Evolutionary conservation across 2,888 invertebrate genomes (phyloP).

Genomic region (Pasiphila rectangulata): DNA sequence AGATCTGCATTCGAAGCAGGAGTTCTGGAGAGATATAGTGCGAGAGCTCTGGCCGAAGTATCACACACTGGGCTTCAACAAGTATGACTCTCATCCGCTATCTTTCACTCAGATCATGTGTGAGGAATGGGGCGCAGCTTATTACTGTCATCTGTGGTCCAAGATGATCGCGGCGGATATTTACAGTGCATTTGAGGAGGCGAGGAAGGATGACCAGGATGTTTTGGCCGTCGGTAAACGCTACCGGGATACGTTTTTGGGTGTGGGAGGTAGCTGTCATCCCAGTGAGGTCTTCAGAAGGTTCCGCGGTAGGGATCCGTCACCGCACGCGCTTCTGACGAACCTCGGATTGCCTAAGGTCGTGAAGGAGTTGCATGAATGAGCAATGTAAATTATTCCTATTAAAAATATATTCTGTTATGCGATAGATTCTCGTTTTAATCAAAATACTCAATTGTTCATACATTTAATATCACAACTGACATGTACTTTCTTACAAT

Average conservation of each 20-base stretch:
- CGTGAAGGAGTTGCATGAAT: conserved; percentile 58
- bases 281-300: conserved; percentile 92
- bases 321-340: conserved; percentile 88
- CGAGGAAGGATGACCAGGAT: conserved; percentile 73
- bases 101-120: conserved; percentile 91
- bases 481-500: too few species aligned
- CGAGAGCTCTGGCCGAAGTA: conserved; percentile 90
- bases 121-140: conserved; percentile 91
- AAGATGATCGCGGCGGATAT: conserved; percentile 94
- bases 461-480: conserved; percentile 12
- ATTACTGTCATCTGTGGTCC: conserved; percentile 93
- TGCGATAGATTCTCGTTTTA: conserved; percentile 23
- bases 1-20: conserved; percentile 86
- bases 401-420: conserved; percentile 47
- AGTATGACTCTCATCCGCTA: conserved; percentile 91
- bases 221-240: conserved; percentile 83
- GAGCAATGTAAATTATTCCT: conserved; percentile 39
- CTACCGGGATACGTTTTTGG: conserved; percentile 91
- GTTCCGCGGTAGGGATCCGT: conserved; percentile 96
- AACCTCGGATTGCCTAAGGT: conserved; percentile 79
- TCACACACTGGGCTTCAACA: conserved; percentile 87
- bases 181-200: conserved; percentile 91
- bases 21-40: conserved; percentile 92
- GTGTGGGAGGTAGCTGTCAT: conserved; percentile 90
- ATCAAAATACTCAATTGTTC: conserved; percentile 4